Conservation (phyloP, 2,113 vertebrate genomes). For the Prochilodus magdalenae region DNA sequence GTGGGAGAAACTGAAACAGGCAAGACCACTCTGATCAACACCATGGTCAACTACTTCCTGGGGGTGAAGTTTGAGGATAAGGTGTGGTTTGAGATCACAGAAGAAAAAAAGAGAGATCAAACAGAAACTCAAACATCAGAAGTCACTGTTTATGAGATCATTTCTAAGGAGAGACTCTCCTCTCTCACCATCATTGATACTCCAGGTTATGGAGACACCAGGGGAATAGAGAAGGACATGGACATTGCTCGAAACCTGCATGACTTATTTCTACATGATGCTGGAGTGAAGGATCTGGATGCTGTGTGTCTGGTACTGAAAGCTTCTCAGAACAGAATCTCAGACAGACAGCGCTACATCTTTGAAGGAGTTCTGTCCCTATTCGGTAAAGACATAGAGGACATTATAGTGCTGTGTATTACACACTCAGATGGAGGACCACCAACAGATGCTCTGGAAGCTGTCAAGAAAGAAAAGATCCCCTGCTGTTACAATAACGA, state of each 20-base stretch:
- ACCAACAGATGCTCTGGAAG: neutral
- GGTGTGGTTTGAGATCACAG: too few relatives aligned
- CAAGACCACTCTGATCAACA: too few relatives aligned
- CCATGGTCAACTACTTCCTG: too few relatives aligned
- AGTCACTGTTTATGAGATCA: constrained; percentile 57
- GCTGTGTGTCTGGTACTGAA: constrained; percentile 39
- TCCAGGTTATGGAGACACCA: constrained; percentile 59
- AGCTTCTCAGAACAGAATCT: constrained; percentile 14
- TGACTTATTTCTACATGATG: neutral
- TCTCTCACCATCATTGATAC: constrained; percentile 66
- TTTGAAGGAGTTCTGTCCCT: constrained; percentile 30
- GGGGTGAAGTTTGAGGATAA: too few relatives aligned
- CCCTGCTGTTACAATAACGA: neutral
- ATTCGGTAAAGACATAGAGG: constrained; percentile 46
- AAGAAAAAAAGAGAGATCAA: too few relatives aligned
- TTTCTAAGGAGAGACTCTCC: constrained; percentile 10
- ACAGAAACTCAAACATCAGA: too few relatives aligned
- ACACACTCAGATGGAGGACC: constrained; percentile 39
- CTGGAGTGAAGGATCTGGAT: constrained; percentile 13
- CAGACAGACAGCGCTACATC: constrained; percentile 20
- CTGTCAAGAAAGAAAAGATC: constrained; percentile 18
- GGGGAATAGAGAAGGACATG: constrained; percentile 43
- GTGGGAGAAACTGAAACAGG: too few relatives aligned
- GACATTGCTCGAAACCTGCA: constrained; percentile 32
- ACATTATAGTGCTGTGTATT: constrained; percentile 38